Evolutionary conservation across 2,888 invertebrate species (phyloP).

Genomic region (Antheraea yamamai): DNA sequence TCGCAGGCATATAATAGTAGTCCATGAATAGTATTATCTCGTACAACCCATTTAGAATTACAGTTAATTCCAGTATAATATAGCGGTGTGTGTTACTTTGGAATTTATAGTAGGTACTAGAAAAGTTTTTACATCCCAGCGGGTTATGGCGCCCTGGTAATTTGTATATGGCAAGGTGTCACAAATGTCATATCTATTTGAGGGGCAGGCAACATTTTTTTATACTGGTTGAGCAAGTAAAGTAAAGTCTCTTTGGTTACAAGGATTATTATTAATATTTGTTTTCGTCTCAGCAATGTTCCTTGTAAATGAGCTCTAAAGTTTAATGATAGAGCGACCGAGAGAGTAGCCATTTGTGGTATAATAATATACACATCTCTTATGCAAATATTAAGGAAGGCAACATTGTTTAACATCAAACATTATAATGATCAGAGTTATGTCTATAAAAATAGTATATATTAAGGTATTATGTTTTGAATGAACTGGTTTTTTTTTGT

Average conservation of each 20-base stretch:
- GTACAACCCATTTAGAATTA: not conserved
- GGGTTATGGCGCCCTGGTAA: constrained; percentile 18
- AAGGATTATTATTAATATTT: not conserved
- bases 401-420: constrained; percentile 5
- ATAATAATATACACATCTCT: not conserved
- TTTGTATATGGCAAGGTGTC: constrained; percentile 3
- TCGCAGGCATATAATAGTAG: too few relatives aligned
- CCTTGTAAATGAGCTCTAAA: constrained; percentile 4
- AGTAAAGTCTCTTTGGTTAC: not conserved
- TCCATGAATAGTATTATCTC: not conserved
- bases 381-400: not conserved
- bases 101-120: not conserved
- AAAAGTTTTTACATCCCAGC: constrained; percentile 9
- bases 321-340: not conserved
- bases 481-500: not conserved
- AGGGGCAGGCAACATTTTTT: not conserved
- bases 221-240: not conserved
- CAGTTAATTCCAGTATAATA: constrained; percentile 4
- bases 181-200: constrained; percentile 2
- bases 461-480: not conserved
- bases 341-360: not conserved
- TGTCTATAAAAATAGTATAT: not conserved
- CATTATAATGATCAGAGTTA: not conserved
- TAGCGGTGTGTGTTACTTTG: not conserved
- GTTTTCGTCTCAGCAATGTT: not conserved